Evolutionary conservation across 1,140 invertebrate species (phyloP).

Genomic region (Goniozus legneri): DNA sequence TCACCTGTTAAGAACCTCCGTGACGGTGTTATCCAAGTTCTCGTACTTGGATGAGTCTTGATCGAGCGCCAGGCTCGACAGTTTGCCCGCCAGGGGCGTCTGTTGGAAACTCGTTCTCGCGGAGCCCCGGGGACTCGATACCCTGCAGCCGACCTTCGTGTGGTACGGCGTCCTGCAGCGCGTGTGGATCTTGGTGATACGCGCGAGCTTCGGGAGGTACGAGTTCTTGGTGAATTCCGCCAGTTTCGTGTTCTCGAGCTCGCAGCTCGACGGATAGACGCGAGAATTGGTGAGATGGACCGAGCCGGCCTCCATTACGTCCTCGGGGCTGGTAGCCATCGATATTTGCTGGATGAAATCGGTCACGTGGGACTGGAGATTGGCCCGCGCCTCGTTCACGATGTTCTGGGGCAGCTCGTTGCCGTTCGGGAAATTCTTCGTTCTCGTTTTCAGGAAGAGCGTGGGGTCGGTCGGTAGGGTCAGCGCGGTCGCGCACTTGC

Average conservation of each 20-base stretch:
- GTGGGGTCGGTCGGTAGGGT: slow-evolving; percentile 37
- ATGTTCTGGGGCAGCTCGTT: slow-evolving; percentile 42
- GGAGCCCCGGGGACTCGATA: slow-evolving; percentile 6
- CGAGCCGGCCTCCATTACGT: slow-evolving; percentile 47
- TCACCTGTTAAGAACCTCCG: slow-evolving; percentile 42
- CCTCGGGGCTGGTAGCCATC: slow-evolving; percentile 53
- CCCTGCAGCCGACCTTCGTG: slow-evolving; percentile 20
- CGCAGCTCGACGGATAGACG: slow-evolving; percentile 26
- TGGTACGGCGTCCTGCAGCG: slow-evolving; percentile 44
- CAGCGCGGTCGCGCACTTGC: slow-evolving; percentile 25
- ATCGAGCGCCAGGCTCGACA: slow-evolving; percentile 41
- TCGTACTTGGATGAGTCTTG: slow-evolving; percentile 44
- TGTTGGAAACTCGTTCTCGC: slow-evolving; percentile 23
- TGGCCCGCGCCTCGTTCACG: slow-evolving; percentile 42
- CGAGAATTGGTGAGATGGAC: slow-evolving; percentile 34
- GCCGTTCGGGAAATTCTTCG: slow-evolving; percentile 33
- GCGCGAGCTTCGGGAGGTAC: slow-evolving; percentile 39
- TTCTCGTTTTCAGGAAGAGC: slow-evolving; percentile 20
- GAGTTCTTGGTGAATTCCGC: slow-evolving; percentile 14
- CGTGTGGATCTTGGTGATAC: slow-evolving; percentile 40
- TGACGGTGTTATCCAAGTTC: slow-evolving; percentile 45
- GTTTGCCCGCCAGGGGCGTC: slow-evolving; percentile 40
- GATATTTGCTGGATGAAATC: slow-evolving; percentile 58
- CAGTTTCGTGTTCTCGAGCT: slow-evolving; percentile 20
- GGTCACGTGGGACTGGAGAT: slow-evolving; percentile 51